These are phyloP conservation scores for Unio pictorum DNA, from an alignment of 2,888 invertebrate species.

Conservation along the genomic window DNA sequence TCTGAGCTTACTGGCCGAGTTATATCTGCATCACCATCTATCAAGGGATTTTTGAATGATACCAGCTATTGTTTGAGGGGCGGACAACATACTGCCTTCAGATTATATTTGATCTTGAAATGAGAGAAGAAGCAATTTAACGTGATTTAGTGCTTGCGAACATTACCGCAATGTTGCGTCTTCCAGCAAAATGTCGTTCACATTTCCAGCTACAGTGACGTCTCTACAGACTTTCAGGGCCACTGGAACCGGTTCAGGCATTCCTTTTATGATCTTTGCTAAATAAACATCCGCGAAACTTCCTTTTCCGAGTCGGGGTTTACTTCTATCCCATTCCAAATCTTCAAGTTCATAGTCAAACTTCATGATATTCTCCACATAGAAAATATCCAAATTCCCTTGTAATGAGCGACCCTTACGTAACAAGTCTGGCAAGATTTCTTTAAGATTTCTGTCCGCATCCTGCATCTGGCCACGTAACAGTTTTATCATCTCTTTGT, in stretches of 20 bases:
- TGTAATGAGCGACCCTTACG: slow-evolving; percentile 26
- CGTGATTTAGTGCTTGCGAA: no score
- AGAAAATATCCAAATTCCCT: slow-evolving; percentile 58
- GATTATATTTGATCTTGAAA: no score
- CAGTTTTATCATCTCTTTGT: slow-evolving; percentile 48
- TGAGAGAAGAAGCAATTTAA: no score
- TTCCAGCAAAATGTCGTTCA: slow-evolving; percentile 55
- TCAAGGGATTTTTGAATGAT: no score
- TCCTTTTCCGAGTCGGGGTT: slow-evolving; percentile 50
- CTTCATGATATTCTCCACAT: slow-evolving; percentile 50
- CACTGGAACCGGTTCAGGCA: slow-evolving; percentile 17
- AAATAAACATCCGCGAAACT: slow-evolving; percentile 60
- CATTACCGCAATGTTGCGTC: slow-evolving; percentile 54
- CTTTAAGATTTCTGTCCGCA: slow-evolving; percentile 39
- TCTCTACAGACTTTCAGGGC: slow-evolving; percentile 54
- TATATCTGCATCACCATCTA: no score
- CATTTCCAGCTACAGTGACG: slow-evolving; percentile 35
- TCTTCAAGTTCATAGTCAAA: slow-evolving; percentile 54
- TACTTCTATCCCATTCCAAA: slow-evolving; percentile 38
- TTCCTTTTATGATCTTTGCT: slow-evolving; percentile 19
- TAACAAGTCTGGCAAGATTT: slow-evolving; percentile 44
- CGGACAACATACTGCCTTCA: no score
- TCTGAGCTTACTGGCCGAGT: no score
- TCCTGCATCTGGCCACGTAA: slow-evolving; percentile 41
- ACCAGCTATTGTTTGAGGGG: no score